phyloP scores from a whole-genome alignment of 1,140 invertebrate species.

The Hestina assimilis region DNA sequence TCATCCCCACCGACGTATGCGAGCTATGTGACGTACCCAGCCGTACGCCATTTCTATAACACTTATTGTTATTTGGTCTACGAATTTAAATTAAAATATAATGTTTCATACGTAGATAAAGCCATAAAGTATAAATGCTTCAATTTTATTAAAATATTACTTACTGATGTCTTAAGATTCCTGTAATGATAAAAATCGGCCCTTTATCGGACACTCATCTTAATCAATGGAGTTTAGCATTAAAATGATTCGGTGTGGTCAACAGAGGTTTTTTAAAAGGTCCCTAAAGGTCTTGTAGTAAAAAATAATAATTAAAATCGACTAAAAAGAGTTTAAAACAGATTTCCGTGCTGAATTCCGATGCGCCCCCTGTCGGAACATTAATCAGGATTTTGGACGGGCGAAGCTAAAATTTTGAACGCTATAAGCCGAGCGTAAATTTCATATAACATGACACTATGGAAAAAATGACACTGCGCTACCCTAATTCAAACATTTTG shows the following conservation, averaged over 20 bases:
- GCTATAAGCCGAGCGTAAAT: slow-evolving; percentile 78
- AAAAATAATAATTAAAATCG: slow-evolving; percentile 1
- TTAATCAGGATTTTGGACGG: slow-evolving; percentile 79
- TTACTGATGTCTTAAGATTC: too few species aligned
- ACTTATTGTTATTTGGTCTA: slow-evolving; percentile 28
- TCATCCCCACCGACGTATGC: slow-evolving; percentile 57
- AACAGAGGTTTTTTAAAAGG: too few species aligned
- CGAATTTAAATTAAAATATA: neutral
- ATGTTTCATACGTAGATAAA: too few species aligned
- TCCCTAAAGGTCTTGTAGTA: neutral
- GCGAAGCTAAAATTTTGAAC: slow-evolving; percentile 79
- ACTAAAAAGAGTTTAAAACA: slow-evolving; percentile 46
- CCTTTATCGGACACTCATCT: too few species aligned
- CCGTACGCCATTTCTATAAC: slow-evolving; percentile 47
- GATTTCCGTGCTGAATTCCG: slow-evolving; percentile 51
- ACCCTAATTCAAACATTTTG: slow-evolving; percentile 11
- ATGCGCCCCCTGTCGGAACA: slow-evolving; percentile 56
- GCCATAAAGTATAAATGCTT: too few species aligned
- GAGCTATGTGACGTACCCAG: slow-evolving; percentile 37
- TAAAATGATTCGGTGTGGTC: too few species aligned
- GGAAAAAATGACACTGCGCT: slow-evolving; percentile 63
- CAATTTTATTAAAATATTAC: too few species aligned
- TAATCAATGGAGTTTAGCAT: too few species aligned
- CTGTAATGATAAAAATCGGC: too few species aligned
- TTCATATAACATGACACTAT: slow-evolving; percentile 76